Percentiles rank a stretch among this genome's conserved stretches.
Conservation (phyloP, 2,797 vertebrate species). For the Triplophysa yarkandensis region DNA sequence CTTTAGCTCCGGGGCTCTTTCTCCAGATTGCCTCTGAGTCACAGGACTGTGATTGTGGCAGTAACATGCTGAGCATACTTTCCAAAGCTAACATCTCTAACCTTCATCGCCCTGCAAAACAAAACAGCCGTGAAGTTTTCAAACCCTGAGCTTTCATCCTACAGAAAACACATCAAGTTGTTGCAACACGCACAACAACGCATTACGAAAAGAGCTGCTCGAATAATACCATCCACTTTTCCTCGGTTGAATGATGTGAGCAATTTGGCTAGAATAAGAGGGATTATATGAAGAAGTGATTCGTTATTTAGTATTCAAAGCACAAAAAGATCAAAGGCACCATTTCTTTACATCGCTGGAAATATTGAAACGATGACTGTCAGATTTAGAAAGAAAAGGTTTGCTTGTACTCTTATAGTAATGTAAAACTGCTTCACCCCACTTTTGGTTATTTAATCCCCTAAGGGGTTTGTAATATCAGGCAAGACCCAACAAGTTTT, state of each 20-base stretch:
- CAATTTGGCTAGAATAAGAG: slow-evolving; percentile 19
- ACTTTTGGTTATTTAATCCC: neutral
- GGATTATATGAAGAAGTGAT: slow-evolving; percentile 1
- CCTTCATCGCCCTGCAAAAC: slow-evolving; percentile 19
- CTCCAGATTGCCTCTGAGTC: slow-evolving; percentile 79
- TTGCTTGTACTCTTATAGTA: too few species aligned
- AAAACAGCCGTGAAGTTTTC: slow-evolving; percentile 5
- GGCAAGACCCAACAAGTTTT: neutral
- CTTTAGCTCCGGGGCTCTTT: slow-evolving; percentile 71
- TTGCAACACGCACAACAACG: neutral
- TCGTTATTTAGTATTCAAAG: slow-evolving; percentile 2
- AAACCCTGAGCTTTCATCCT: slow-evolving; percentile 14
- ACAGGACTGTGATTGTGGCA: slow-evolving; percentile 65
- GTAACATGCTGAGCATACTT: slow-evolving; percentile 59
- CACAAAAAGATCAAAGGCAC: neutral
- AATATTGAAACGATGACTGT: slow-evolving; percentile 1
- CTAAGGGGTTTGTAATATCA: neutral
- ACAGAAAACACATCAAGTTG: neutral
- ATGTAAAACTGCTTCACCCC: too few species aligned
- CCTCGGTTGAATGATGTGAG: neutral
- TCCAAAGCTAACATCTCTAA: slow-evolving; percentile 45
- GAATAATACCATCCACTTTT: neutral
- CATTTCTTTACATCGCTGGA: slow-evolving; percentile 1
- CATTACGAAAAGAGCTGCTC: neutral
- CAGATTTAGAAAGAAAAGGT: neutral